Evolutionary conservation across 2,888 invertebrate genomes (phyloP).

Genomic region (Parascotia fuliginaria): DNA sequence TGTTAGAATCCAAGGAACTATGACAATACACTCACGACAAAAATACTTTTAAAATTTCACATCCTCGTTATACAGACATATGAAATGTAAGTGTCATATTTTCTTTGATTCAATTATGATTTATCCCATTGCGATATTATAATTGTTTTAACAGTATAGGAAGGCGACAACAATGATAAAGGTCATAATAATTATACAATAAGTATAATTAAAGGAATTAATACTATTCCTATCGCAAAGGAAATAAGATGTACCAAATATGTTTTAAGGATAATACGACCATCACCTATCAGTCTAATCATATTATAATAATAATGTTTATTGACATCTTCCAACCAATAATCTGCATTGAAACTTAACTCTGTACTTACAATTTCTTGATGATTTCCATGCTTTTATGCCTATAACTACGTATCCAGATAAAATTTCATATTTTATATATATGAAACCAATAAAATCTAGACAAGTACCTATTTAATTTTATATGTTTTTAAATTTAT

Average conservation of each 20-base stretch:
- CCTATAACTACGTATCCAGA: background rate
- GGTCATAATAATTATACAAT: background rate
- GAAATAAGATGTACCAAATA: slow-evolving; percentile 15
- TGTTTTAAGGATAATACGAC: slow-evolving; percentile 27
- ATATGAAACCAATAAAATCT: background rate
- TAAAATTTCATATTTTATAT: background rate
- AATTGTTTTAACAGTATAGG: background rate
- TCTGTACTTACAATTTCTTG: slow-evolving; percentile 40
- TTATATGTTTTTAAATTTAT: background rate
- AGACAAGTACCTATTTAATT: background rate
- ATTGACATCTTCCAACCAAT: slow-evolving; percentile 24
- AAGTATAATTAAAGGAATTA: background rate
- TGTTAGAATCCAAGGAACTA: slow-evolving; percentile 34
- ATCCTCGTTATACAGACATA: background rate
- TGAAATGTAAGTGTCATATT: slow-evolving; percentile 21
- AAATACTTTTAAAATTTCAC: background rate
- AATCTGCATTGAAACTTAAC: slow-evolving; percentile 26
- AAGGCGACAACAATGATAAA: background rate
- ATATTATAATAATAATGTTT: slow-evolving; percentile 26
- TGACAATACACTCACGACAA: slow-evolving; percentile 19
- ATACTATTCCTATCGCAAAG: slow-evolving; percentile 19
- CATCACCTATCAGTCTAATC: slow-evolving; percentile 44
- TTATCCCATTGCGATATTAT: slow-evolving; percentile 22
- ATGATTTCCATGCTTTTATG: background rate
- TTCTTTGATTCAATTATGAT: slow-evolving; percentile 20